Conservation (phyloP, 2,888 invertebrate species). For the Ferrisia virgata region DNA sequence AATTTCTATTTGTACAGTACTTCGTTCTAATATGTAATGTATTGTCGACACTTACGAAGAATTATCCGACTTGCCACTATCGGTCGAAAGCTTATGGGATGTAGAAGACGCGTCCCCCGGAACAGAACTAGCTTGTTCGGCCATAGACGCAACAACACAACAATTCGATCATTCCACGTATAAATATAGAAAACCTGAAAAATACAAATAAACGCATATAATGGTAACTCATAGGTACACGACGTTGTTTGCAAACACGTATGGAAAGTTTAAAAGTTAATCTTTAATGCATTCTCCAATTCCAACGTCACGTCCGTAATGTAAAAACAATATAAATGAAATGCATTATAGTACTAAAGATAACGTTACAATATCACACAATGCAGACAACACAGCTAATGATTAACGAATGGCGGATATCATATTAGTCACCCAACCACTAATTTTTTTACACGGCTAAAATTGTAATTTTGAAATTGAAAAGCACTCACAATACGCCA, state of each 20-base stretch:
- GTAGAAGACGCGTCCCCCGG: slow-evolving; percentile 59
- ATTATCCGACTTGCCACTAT: slow-evolving; percentile 30
- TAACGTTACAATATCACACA: background rate
- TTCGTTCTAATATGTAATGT: background rate
- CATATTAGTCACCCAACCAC: background rate
- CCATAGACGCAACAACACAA: slow-evolving; percentile 82
- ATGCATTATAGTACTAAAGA: background rate
- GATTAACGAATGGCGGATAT: background rate
- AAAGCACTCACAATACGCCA: background rate
- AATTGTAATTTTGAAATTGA: background rate
- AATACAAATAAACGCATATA: background rate
- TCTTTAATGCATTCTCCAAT: background rate
- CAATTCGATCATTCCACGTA: slow-evolving; percentile 63
- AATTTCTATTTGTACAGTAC: background rate
- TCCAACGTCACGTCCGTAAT: too few species aligned
- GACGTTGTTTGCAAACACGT: too few species aligned
- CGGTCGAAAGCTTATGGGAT: slow-evolving; percentile 34
- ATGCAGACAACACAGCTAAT: background rate
- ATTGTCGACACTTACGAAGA: slow-evolving; percentile 32
- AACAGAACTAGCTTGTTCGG: slow-evolving; percentile 79
- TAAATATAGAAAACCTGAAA: slow-evolving; percentile 40
- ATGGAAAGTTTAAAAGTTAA: too few species aligned
- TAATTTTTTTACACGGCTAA: background rate
- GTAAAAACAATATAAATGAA: background rate
- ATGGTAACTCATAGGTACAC: background rate